Base-by-base conservation (phyloP, 2,888 invertebrate species). In the Polietes domitor region DNA sequence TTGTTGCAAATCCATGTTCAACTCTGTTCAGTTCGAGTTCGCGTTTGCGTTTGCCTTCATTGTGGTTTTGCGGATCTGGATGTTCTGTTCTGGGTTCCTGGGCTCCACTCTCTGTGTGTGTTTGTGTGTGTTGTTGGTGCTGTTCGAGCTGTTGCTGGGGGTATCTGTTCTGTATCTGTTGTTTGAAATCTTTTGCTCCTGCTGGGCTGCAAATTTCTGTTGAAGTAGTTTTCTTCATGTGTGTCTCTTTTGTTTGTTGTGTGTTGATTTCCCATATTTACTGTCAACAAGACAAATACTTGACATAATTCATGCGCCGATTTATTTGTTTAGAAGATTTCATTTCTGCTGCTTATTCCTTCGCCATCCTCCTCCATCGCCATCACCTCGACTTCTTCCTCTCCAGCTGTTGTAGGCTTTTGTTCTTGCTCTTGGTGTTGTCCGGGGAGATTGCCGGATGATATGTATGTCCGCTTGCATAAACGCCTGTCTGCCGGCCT, bases 271-370 rank as follows among this genome's bases (percentile, higher is more conserved):
- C 90, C 92, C 91, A 91, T 91, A 91, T 92, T 91, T 91, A 91
- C 91, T 92, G 91, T 92, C 91, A 91, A 90, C 91, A 90, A 89
- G 90, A 92, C 92, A 91, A 92, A 91, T 91, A 91, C 90, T 90
- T 90, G 89, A 89, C 91, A 91, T 91, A 91, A 92, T 89, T 91
- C 91, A 91, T 91, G 89, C 88, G 87, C 88, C 89, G 89, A 89
- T 88, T 88, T 89, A 87, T 87, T 86, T 86, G 85, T 79, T 84
- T 84, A 81, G 81, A 84, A 84, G 77, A 85, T 85, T 80, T 76
- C 74, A 79, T 80, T 81, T 84, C 77, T 68, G 68, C 68, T 68
- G 68, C 68, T 81, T 77, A 61, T 58, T 77, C 32, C 70, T 43
- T 80, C 74, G 43, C 50, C 80, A 61, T 61, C 70, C 76, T 80